Base-by-base conservation (phyloP, 2,797 vertebrate genomes). In the Enteromius treurensis region DNA sequence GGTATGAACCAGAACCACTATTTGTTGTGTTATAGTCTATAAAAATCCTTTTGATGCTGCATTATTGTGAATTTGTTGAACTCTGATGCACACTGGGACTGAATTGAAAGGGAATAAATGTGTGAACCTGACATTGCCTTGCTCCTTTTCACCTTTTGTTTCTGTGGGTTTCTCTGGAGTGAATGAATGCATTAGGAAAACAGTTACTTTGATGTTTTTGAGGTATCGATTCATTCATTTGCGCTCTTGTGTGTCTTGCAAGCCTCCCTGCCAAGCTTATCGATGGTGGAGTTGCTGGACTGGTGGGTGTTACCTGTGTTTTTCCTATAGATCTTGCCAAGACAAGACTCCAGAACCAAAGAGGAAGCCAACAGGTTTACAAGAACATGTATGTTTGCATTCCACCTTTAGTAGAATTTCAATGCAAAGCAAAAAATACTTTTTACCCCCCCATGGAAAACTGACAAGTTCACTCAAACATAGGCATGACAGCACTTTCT, bases 301-400 rank as follows among this genome's bases (percentile, higher is more conserved):
- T 96, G 76, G 95, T 96, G 11, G 96, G 96, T 53, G 96, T 96
- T 86, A 96, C 95, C 85, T 97, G 96, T 88, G 95, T 97, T 87
- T 97, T 97, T 86, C 96, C 96, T 40, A 94, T 96, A 1, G 96
- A 96, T 87, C 92, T 96, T 86, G 95, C 95, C 84, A 97, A 97
- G 90, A 96, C 96, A 23, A 92, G 96, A 17, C 87, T 97, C 77
- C 96, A 97, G 91, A 97, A 97, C 90, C 96, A 97, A 67, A 93
- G 95, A 85, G 93, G 88, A 2, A 95, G 94, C 53, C 95, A 96
- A 86, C 93, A 92, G 80, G 86, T 95, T 67, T 97, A 97, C 90
- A 96, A 87, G 87, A 96, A 89, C 92, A 96, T 96, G 96, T 96
- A 90, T 89, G 93, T 89, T 15, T 68, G 4, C 1, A 45, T 45